Evolutionary conservation across 2,113 vertebrate species (phyloP), one percentile per base, ranked within the genome.

Genomic region (Sturnira hondurensis): DNA sequence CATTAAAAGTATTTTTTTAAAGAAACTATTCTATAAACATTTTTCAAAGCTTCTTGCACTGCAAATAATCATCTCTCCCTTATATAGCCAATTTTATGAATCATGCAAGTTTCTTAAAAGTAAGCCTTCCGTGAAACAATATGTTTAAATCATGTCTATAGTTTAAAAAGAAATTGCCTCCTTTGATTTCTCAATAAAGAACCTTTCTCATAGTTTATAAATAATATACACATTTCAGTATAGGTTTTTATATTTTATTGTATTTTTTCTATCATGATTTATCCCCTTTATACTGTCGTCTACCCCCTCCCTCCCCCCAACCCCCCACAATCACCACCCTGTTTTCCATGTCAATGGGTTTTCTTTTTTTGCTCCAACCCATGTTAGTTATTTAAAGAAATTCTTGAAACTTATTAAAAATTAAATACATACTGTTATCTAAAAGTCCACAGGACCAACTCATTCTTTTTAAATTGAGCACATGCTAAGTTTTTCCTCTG

Each of bases 1-100:
- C 20, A 93, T n/a, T 76, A 61, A n/a, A 81, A 91, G 50, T 50
- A 73, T 56, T 87, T 82, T 96, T 96, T 80, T 47, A 94, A 77
- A 76, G 36, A 19, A 95, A 61, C 26, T 81, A 47, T 8, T 86
- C 33, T 65, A 14, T 58, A 78, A 65, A 86, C 58, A 17, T 31
- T 31, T 31, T 63, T 31, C 2, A 4, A 28, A 71, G 31, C 5
- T 65, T 78, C 54, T 67, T 67, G 20, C 1, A 71, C 54, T 91
- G 14, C 54, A 5, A 86, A 68, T 95, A 85, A 91, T 70, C 20
- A 54, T 26, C 22, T 45, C 77, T 85, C 70, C 33, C 11, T 67
- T 47, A 92, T 38, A 76, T 68, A 91, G 68, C 33, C 91, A 80
- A 80, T 86, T 78, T 85, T 76, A 71, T 89, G 16, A 89, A 81